phyloP scores from a whole-genome alignment of 1,140 invertebrate genomes.

The Carposina sasakii region DNA sequence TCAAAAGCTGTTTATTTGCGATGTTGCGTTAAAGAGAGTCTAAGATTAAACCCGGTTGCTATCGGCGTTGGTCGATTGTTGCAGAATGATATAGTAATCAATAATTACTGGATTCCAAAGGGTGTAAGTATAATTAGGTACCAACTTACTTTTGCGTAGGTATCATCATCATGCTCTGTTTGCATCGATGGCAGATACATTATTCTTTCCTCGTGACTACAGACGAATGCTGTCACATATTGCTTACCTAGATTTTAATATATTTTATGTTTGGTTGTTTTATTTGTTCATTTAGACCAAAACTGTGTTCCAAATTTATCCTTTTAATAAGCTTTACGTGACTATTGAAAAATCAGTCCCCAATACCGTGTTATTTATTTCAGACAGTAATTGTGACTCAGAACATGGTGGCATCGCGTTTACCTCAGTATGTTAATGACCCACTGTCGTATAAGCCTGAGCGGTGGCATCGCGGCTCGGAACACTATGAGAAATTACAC shows the following conservation, averaged over 20 bases:
- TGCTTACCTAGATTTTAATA: too few relatives aligned
- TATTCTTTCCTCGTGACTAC: too few relatives aligned
- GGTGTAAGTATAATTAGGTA: constrained; percentile 79
- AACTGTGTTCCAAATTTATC: too few relatives aligned
- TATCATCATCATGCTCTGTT: too few relatives aligned
- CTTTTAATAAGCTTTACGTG: too few relatives aligned
- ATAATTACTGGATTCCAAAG: constrained; percentile 88
- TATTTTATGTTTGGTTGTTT: too few relatives aligned
- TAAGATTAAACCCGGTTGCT: constrained; percentile 88
- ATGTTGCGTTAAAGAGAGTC: constrained; percentile 88
- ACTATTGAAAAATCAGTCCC: too few relatives aligned
- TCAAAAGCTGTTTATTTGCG: constrained; percentile 81
- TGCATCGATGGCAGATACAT: too few relatives aligned
- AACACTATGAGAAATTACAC: constrained; percentile 73
- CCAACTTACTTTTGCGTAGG: too few relatives aligned
- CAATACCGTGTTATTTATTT: constrained; percentile 39
- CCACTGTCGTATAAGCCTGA: constrained; percentile 83
- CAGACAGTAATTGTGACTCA: constrained; percentile 92
- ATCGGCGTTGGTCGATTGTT: constrained; percentile 86
- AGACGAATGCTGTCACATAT: too few relatives aligned
- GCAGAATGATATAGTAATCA: constrained; percentile 82
- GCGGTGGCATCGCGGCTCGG: constrained; percentile 78
- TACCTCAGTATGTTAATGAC: constrained; percentile 80
- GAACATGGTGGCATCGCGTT: constrained; percentile 85
- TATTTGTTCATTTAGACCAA: too few relatives aligned